Percentiles rank a stretch among this genome's conserved stretches.
Conservation (phyloP, 2,113 vertebrate genomes). For the Rousettus leschenaultii region DNA sequence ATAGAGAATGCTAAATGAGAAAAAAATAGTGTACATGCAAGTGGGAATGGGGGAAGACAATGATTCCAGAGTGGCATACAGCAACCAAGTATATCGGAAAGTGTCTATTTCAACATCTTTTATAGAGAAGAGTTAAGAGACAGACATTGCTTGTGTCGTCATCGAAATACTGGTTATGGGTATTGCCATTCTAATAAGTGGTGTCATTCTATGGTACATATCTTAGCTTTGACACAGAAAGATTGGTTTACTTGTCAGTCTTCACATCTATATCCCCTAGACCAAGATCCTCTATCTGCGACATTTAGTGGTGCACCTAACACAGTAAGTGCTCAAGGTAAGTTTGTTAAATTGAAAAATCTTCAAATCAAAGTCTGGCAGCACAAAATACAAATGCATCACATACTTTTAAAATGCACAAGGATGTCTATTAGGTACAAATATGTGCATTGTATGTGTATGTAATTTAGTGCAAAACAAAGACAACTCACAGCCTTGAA, state of each 20-base stretch:
- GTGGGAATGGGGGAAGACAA: not conserved
- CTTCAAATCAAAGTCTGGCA: not conserved
- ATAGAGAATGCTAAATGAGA: not conserved
- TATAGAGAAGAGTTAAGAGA: not conserved
- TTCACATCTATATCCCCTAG: not conserved
- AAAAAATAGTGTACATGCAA: not conserved
- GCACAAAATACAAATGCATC: conserved; percentile 43
- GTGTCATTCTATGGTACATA: not conserved
- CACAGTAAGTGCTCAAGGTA: not conserved
- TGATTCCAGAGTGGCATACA: not conserved
- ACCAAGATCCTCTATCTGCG: not conserved
- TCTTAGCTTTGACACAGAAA: not conserved
- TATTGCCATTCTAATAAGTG: not conserved
- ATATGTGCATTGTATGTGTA: not conserved
- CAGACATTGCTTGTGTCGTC: not conserved
- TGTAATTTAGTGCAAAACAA: not conserved
- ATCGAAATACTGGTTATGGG: not conserved
- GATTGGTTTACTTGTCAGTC: not conserved
- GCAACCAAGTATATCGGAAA: not conserved
- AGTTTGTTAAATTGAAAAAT: not conserved
- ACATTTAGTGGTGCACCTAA: not conserved
- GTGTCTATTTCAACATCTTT: not conserved
- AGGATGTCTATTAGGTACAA: not conserved
- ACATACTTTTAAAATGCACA: conserved; percentile 18
- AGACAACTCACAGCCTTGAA: not conserved